Conservation (phyloP, 1,140 invertebrate genomes). For the Bombus affinis region DNA sequence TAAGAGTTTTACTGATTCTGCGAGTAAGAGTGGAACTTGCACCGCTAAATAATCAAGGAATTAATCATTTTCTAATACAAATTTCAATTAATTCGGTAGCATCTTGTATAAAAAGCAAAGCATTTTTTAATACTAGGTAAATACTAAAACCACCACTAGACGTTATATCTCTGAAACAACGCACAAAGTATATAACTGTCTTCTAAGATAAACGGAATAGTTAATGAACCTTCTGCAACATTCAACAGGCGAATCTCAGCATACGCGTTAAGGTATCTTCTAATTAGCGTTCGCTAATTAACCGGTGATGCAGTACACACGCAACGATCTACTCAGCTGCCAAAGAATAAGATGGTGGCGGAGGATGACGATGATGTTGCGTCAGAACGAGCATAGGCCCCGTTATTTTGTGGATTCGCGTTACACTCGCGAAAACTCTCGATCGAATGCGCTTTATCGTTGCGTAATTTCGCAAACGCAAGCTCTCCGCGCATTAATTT, state of each 20-base stretch:
- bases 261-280: neutral
- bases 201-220: neutral
- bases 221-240: neutral
- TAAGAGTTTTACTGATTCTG: no score
- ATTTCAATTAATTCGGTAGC: no score
- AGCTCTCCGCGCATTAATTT: neutral
- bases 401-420: neutral
- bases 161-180: no score
- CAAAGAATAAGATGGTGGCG: neutral
- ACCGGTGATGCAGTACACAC: neutral
- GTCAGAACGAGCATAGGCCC: neutral
- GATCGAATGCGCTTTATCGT: conserved; percentile 15
- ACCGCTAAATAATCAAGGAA: no score
- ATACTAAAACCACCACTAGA: no score
- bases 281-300: conserved; percentile 37
- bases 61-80: no score
- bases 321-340: conserved; percentile 3
- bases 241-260: neutral
- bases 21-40: no score
- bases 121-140: no score
- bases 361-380: neutral
- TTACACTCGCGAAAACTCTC: neutral
- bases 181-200: neutral
- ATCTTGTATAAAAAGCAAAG: no score
- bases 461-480: conserved; percentile 5